Base-by-base conservation (phyloP, 2,113 vertebrate species). In the Perognathus longimembris region DNA sequence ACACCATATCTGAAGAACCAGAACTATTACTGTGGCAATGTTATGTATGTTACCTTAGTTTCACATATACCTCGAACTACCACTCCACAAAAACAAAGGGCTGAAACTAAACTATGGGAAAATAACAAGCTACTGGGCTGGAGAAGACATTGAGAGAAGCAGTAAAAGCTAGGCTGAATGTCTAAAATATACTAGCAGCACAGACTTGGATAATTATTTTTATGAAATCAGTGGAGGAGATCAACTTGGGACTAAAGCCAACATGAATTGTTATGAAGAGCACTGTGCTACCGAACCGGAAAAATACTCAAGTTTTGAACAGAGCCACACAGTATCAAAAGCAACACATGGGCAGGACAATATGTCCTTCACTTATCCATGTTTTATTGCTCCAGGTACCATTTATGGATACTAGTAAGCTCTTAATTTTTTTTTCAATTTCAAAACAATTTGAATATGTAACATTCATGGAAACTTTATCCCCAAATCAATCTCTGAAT, bases 341-440 rank as follows among this genome's bases (percentile, higher is more conserved):
- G 67, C 0, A 28, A 32, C 34, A 80, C 0, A 32, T 30, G 10
- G 24, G 20, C 17, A 63, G 70, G 30, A 57, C 64, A 73, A 30
- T 30, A 21, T 42, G 15, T 64, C 71, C 34, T 73, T 71, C 76
- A 21, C 61, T 32, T 77, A 73, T 4, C 11, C 4, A 11, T 2
- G 12, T 63, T 89, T 75, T 57, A 20, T 21, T 38, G n/a, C 32
- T 85, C 76, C 36, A 76, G 36, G 66, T 61, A n/a, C 5, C 22
- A 77, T 89, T 18, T 74, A 2, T 0, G 6, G 34, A 6, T 86
- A 59, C 2, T 78, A 32, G 42, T 20, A 4, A 69, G 20, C 7
- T 69, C 6, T 9, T 92, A n/a, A 91, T 71, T 77, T 90, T 20
- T 90, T 20, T 85, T 30, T 69, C 11, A 57, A 78, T 85, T 88